These are phyloP conservation scores for Flexamia atlantica DNA, from an alignment of 2,888 invertebrate genomes.

Conservation along the genomic window DNA sequence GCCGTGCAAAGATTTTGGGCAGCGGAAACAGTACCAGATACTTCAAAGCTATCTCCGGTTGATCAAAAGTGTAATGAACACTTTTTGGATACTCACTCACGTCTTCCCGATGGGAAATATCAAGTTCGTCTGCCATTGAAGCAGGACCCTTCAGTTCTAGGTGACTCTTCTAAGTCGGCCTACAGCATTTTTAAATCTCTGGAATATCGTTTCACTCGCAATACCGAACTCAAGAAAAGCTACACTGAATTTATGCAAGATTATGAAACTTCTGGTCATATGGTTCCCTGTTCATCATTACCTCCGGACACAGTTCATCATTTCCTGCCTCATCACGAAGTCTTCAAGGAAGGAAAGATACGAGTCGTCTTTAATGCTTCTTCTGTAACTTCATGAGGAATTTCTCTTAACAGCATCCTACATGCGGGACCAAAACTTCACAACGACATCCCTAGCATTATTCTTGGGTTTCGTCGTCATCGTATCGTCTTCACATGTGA, in stretches of 20 bases:
- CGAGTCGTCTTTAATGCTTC: no score
- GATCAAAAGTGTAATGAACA: conserved; percentile 4
- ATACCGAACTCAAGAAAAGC: not conserved
- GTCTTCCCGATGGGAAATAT: not conserved
- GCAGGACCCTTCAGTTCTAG: not conserved
- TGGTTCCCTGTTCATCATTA: not conserved
- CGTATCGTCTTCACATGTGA: no score
- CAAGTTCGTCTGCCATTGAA: not conserved
- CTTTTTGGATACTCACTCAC: conserved; percentile 6
- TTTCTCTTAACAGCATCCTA: no score
- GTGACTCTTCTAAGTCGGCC: not conserved
- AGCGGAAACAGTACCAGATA: no score
- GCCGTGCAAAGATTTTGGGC: no score
- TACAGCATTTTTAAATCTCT: conserved; percentile 28
- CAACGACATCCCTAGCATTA: not conserved
- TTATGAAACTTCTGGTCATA: conserved; percentile 25
- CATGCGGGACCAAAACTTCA: conserved; percentile 14
- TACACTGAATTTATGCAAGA: not conserved
- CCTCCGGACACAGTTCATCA: not conserved
- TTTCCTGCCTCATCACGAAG: conserved; percentile 25
- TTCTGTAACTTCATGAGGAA: not conserved
- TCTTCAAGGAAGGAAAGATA: not conserved
- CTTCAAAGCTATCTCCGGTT: not conserved
- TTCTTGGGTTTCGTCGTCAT: no score
- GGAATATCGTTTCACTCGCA: not conserved